Conservation (phyloP, 1,140 invertebrate genomes). For the Halictus rubicundus region DNA sequence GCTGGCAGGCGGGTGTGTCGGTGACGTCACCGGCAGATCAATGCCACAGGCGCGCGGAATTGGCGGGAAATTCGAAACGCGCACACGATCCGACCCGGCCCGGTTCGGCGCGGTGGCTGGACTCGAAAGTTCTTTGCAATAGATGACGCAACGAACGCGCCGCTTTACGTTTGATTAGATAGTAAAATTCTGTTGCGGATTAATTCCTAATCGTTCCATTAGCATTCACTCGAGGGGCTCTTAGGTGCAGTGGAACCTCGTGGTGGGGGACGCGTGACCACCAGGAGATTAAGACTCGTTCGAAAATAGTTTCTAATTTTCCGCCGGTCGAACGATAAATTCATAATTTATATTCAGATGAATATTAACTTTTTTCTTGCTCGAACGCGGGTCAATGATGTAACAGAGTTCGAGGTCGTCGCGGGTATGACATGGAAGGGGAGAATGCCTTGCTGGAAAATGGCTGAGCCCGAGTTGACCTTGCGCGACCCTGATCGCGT, state of each 20-base stretch:
- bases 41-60: constrained; percentile 38
- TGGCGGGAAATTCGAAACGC: constrained; percentile 47
- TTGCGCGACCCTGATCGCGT: too few species aligned
- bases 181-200: background rate
- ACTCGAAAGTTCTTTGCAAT: background rate
- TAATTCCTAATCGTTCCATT: background rate
- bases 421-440: background rate
- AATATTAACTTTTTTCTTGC: constrained; percentile 3
- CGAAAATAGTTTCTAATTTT: background rate
- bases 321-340: background rate
- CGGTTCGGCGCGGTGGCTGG: too few species aligned
- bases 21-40: constrained; percentile 64
- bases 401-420: background rate
- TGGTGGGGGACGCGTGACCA: too few species aligned
- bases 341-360: background rate
- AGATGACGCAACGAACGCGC: background rate
- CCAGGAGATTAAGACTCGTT: too few species aligned
- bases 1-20: constrained; percentile 64
- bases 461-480: too few species aligned
- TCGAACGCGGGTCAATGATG: background rate
- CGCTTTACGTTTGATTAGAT: background rate
- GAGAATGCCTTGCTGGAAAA: background rate
- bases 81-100: too few species aligned
- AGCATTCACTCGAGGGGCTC: background rate
- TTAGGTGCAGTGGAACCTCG: too few species aligned